Evolutionary conservation across 1,140 invertebrate genomes (phyloP), one percentile per base, ranked within the genome.

Genomic region (Diorhabda elongata): DNA sequence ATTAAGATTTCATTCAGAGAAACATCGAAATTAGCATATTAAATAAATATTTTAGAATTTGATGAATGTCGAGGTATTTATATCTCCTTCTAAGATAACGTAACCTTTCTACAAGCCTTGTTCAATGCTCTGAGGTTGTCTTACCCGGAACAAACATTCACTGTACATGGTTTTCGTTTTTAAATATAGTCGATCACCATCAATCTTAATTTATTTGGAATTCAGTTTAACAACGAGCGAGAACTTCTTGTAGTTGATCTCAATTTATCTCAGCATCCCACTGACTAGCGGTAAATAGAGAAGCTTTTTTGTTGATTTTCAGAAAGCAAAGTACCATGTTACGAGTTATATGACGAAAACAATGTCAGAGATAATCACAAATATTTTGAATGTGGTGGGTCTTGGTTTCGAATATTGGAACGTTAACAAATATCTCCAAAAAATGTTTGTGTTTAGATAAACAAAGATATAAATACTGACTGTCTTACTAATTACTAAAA

Each of bases 151-250:
- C 47, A 6, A 52, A 52, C 47, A 52, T 52, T 52, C 47, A 52
- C 47, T 52, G 47, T 52, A 52, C 47, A 52, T 52, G 47, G 47
- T 52, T 52, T 52, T 52, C 47, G 47, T 52, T 52, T 52, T 52
- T 52, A 52, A 52, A 52, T 52, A 6, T 52, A 52, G 47, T 52
- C 47, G 47, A 52, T 52, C 47, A 52, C 47, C 47, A 52, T 52
- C 47, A 52, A 52, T 52, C 47, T 52, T 52, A 52, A 52, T 52
- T 52, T 52, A 52, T 52, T 52, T 52, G 4, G 26, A 26, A 26
- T 26, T 26, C 26, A 26, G 26, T 26, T 26, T 26, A 26, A 26
- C 26, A 26, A 26, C 26, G 26, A 26, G 26, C 47, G 6, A 52
- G n/a, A 52, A 52, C 6, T 52, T 52, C 47, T 52, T 52, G 47